Base-by-base conservation (phyloP, 92 coral and sea anemone species). In the Diadumene lineata region DNA sequence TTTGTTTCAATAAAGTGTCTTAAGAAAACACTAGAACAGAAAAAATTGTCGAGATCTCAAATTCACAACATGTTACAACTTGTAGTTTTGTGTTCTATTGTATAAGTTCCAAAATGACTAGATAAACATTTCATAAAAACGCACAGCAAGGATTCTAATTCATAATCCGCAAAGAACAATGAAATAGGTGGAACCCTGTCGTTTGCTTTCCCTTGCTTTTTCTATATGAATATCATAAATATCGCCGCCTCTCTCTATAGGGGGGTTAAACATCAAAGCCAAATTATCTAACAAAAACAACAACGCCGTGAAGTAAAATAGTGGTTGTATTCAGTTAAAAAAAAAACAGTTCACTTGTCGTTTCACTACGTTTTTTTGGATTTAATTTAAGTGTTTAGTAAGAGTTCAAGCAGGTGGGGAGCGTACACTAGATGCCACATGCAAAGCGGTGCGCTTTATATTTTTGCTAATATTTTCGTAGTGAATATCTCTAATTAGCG, bases 71-170 rank as follows among this genome's bases (percentile, higher is more conserved):
- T 13, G 27, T 28, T 3, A 62, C 15, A 28, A 22, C n/a, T n/a
- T n/a, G n/a, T n/a, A n/a, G n/a, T n/a, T 13, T 9, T 62, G 13
- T 62, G 68, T 62, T 62, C 1, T 6, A 31, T 28, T 62, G 29
- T 31, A n/a, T 62, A 30, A 28, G 29, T 62, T 72, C 11, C 46
- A 72, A 72, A 72, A 70, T 70, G 75, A 46, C 22, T 51, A 70
- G 75, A 46, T 31, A 70, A 56, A 66, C 71, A 25, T 56, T 72
- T 72, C 77, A 72, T 72, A 57, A 72, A 56, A 72, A 56, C 22
- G 32, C 77, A 16, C 77, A 72, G 77, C 77, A 56, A 56, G 77
- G 26, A 11, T 2, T 33, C 8, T 33, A 24, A 72, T 56, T 72
- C 34, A 34, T 53, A 72, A 57, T 43, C 66, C 30, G 56, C 55